Evolutionary conservation across 2,113 vertebrate genomes (phyloP).

Genomic region (Atlantisia rogersi): DNA sequence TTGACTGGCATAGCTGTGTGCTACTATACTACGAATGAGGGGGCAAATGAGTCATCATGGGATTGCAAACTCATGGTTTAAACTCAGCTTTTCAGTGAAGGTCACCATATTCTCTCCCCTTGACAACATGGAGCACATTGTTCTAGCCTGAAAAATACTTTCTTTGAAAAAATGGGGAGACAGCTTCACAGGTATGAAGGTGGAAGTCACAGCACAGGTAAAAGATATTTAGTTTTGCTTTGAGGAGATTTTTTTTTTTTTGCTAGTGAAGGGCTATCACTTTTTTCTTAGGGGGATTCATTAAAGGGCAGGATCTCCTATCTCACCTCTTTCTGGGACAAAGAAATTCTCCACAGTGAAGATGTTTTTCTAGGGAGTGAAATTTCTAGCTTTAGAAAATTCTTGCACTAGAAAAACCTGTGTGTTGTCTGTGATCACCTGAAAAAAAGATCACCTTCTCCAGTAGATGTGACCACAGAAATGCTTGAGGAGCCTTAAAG

Average conservation of each 20-base stretch:
- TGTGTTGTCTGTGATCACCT: neutral
- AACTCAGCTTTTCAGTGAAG: neutral
- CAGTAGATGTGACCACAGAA: neutral
- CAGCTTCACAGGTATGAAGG: neutral
- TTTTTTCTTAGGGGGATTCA: neutral
- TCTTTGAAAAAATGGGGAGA: neutral
- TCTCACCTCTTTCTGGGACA: neutral
- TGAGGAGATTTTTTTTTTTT: neutral
- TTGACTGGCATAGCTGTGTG: neutral
- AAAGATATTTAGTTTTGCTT: neutral
- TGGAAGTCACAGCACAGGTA: neutral
- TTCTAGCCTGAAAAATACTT: neutral
- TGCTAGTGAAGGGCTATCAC: neutral
- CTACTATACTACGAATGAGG: neutral
- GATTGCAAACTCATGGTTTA: neutral
- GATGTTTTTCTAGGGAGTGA: neutral
- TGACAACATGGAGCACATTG: neutral
- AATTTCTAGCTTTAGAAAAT: neutral
- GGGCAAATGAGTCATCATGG: neutral
- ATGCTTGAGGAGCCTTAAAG: neutral
- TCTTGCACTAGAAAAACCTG: neutral
- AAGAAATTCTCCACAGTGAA: neutral
- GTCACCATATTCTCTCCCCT: neutral
- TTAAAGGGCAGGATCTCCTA: neutral
- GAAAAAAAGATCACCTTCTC: neutral